phyloP scores from a whole-genome alignment of 2,888 invertebrate species.

The Pristionchus japonicus region DNA sequence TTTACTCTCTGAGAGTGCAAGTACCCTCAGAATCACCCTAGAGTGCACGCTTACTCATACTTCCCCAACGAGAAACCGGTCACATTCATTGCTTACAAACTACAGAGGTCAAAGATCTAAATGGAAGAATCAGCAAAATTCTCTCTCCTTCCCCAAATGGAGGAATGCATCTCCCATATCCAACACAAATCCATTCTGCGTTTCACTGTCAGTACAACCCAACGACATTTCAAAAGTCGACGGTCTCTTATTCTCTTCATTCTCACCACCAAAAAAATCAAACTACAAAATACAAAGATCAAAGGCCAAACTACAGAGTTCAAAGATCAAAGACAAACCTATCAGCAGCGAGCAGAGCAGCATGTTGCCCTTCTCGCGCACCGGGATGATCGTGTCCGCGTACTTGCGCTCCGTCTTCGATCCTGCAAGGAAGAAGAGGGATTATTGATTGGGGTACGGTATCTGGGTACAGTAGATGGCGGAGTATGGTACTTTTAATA shows the following conservation, averaged over 20 bases:
- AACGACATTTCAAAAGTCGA: too few species aligned
- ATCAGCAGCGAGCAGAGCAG: conserved; percentile 84
- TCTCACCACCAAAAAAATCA: too few species aligned
- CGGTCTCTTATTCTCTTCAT: too few species aligned
- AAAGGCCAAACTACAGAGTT: conserved; percentile 74
- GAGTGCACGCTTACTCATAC: not conserved
- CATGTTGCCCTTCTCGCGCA: conserved; percentile 93
- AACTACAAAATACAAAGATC: not conserved
- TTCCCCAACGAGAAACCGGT: not conserved
- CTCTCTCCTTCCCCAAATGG: too few species aligned
- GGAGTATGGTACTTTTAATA: too few species aligned
- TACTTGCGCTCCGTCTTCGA: conserved; percentile 78
- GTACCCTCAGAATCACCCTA: not conserved
- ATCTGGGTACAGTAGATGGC: too few species aligned
- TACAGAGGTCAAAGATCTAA: conserved; percentile 24
- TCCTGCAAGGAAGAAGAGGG: conserved; percentile 49
- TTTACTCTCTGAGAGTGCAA: not conserved
- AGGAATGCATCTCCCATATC: too few species aligned
- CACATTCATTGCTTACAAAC: not conserved
- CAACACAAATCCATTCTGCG: too few species aligned
- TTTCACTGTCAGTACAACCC: too few species aligned
- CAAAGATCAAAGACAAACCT: conserved; percentile 79
- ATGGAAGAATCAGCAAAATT: too few species aligned
- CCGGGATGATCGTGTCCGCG: conserved; percentile 89
- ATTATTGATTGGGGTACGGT: not conserved